Evolutionary conservation across 2,797 vertebrate species (phyloP).

Genomic region (Danio albolineatus): DNA sequence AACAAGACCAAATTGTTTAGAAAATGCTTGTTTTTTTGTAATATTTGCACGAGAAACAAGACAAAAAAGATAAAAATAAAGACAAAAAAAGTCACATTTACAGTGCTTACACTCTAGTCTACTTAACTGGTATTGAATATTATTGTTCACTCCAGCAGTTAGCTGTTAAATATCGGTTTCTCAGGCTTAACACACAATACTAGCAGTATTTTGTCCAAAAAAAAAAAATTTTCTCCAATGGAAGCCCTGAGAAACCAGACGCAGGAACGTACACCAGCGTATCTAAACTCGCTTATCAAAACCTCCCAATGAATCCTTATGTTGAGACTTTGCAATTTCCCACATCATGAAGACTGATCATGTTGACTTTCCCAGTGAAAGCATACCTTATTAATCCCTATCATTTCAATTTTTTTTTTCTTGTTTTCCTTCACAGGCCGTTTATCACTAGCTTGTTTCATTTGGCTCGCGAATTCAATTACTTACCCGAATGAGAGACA

Average conservation of each 20-base stretch:
- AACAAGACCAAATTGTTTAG: too few species aligned
- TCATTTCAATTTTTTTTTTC: constrained; percentile 54
- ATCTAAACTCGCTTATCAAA: constrained; percentile 17
- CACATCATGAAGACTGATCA: constrained; percentile 13
- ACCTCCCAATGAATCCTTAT: not conserved
- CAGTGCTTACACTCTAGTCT: not conserved
- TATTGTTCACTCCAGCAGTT: not conserved
- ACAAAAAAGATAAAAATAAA: too few species aligned
- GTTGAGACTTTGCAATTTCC: not conserved
- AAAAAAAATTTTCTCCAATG: too few species aligned
- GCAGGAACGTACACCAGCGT: not conserved
- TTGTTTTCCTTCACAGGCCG: constrained; percentile 42
- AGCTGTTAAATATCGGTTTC: not conserved
- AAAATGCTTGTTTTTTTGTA: too few species aligned
- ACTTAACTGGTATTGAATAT: not conserved
- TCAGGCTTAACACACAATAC: not conserved
- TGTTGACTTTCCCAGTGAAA: constrained; percentile 61
- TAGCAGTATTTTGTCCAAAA: not conserved
- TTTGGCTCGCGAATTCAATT: constrained; percentile 60
- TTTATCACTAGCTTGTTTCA: constrained; percentile 59
- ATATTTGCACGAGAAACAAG: too few species aligned
- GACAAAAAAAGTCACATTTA: too few species aligned
- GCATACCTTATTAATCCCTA: constrained; percentile 61
- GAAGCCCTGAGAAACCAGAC: constrained; percentile 4
- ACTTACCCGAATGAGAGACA: constrained; percentile 61